Evolutionary conservation across 2,888 invertebrate genomes (phyloP), one percentile per base, ranked within the genome.

Genomic region (Encarsia formosa): DNA sequence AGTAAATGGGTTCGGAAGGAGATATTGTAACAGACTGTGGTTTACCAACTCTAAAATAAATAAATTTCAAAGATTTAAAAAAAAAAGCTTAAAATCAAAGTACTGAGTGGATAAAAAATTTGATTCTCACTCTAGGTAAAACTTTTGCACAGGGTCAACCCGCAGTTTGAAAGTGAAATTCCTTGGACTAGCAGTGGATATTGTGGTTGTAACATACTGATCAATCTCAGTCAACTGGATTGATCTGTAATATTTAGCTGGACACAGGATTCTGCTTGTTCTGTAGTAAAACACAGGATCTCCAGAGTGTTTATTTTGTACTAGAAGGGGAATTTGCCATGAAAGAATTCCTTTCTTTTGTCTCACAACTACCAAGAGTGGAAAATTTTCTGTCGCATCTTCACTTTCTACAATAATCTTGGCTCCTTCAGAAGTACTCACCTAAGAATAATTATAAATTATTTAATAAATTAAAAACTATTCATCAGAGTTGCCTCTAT

Each of bases 321-420:
- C 79, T 41, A 81, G 63, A 62, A 86, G 76, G 0, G 90, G 91
- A 8, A 91, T 76, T 65, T 87, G 84, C 89, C 90, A 91, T 0
- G 90, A 88, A 51, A 87, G 75, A 2, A 89, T 84, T 41, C 85
- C 85, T 66, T 81, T 82, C 60, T 84, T 85, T 68, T 91, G 87
- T 35, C 85, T 74, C 0, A 87, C 85, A 0, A 88, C 88, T 49
- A 90, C 80, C 60, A 89, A 79, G 5, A 89, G 72, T 0, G 90
- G 89, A 58, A 78, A 79, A 0, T 78, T 76, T 26, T 73, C 66
- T 43, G 77, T 79, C 0, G 84, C 81, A 50, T 78, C 59, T 8
- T 53, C 24, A 43, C 73, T 73, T 50, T 65, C 59, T 2, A 73
- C 68, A 19, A 63, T 60, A 45, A 73, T 69, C 35, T 68, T 64